A percentile compares a stretch with the other conserved stretches of the same genome.
phyloP scores from a whole-genome alignment of 1,140 invertebrate species.

The Lepidurus arcticus region DNA sequence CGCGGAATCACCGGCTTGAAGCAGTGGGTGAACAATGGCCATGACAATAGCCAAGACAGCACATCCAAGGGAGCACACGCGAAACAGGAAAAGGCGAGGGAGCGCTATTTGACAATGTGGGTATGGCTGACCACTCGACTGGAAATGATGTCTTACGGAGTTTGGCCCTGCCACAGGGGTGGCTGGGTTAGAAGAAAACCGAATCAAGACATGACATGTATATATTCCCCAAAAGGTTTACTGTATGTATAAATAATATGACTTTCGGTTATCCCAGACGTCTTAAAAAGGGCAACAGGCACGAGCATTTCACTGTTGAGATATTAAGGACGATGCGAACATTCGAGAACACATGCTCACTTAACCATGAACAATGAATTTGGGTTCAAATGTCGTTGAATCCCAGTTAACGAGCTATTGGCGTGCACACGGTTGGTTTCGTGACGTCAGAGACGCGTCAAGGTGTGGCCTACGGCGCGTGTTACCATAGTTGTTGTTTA shows the following conservation, averaged over 20 bases:
- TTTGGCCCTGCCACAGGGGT: not conserved
- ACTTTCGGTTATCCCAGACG: not conserved
- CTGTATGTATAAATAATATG: not conserved
- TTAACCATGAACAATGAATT: no score
- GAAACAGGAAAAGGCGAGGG: slow-evolving; percentile 15
- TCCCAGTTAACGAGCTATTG: no score
- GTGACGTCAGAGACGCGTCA: no score
- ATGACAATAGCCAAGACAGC: slow-evolving; percentile 19
- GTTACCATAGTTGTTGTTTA: no score
- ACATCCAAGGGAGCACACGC: not conserved
- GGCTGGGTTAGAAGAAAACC: not conserved
- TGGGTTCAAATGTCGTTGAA: no score
- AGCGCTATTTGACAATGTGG: slow-evolving; percentile 13
- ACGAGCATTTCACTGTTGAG: no score
- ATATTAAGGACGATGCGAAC: no score
- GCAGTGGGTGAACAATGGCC: slow-evolving; percentile 13
- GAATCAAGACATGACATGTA: slow-evolving; percentile 9
- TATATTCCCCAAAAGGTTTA: not conserved
- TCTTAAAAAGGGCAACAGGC: not conserved
- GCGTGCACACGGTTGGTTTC: no score
- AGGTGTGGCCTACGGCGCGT: no score
- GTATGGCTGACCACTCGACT: slow-evolving; percentile 20
- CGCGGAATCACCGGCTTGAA: slow-evolving; percentile 9
- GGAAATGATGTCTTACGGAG: slow-evolving; percentile 21
- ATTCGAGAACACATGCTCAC: no score